Evolutionary conservation across 1,140 invertebrate species (phyloP), one percentile per base, ranked within the genome.

Genomic region (Halyomorpha halys): DNA sequence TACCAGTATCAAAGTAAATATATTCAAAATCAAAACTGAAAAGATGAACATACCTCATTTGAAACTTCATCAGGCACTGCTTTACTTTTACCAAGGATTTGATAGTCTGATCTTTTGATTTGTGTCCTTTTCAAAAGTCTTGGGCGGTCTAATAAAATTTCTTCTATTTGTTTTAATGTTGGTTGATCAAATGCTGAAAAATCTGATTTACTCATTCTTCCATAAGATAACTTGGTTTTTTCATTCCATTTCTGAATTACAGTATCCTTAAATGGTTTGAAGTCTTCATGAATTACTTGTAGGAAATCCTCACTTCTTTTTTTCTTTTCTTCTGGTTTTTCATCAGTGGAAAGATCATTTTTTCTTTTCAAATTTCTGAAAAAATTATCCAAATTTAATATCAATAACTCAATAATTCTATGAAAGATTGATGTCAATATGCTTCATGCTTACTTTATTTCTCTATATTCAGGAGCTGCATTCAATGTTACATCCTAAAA

Each of bases 171-270:
- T 70, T 87, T 86, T 0, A 96, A 70, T 2, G 90, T 83, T 44
- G 87, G 79, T 67, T 89, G 86, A 68, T 89, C 84, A 70, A 86
- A 83, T 18, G 81, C 80, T 74, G 71, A 72, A 75, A 85, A 82
- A 76, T 84, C 65, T 67, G 85, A 81, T 62, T 77, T 80, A 59
- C 74, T 79, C 5, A 74, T 76, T 61, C 82, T 81, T 1, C 82
- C 80, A 53, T 80, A 80, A 3, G 83, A 78, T 18, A 90, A 72
- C 68, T 83, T 80, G 0, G 91, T 96, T 73, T 91, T 93, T 64
- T 94, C 89, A 76, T 94, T 88, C 93, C 93, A 98, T 74, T 93
- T 94, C 69, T 93, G 83, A 66, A 96, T 85, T 44, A 84, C 82
- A 34, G 80, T 72, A 74, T 91, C 85, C 76, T 91, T 82, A 69